phyloP scores from a whole-genome alignment of 1,140 invertebrate genomes.

The Acromyrmex heyeri region DNA sequence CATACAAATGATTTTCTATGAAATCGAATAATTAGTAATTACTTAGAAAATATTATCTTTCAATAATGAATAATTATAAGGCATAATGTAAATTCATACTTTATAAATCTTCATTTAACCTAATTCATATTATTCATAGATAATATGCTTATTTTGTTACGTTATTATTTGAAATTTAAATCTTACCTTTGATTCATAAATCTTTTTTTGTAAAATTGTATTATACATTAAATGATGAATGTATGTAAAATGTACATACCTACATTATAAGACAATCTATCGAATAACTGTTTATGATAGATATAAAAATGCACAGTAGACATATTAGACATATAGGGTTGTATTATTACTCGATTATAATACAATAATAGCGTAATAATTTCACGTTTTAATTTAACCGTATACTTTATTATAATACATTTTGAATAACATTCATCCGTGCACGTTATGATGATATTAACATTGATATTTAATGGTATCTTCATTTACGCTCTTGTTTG shows the following conservation, averaged over 20 bases:
- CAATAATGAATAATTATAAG: slow-evolving; percentile 10
- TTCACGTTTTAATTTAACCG: not conserved
- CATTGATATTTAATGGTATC: not conserved
- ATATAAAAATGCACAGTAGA: not conserved
- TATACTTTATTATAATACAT: slow-evolving; percentile 5
- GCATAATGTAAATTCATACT: not conserved
- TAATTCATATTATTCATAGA: not conserved
- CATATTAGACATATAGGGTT: not conserved
- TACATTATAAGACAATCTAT: not conserved
- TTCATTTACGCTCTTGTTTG: not conserved
- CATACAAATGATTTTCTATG: not conserved
- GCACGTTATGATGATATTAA: not conserved
- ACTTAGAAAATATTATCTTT: not conserved
- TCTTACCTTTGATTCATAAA: not conserved
- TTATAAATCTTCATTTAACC: not conserved
- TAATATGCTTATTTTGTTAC: not conserved
- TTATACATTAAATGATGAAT: not conserved
- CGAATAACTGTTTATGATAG: not conserved
- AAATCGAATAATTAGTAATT: not conserved
- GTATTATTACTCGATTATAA: not conserved
- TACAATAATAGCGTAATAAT: not conserved
- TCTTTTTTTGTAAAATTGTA: not conserved
- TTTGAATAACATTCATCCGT: not conserved
- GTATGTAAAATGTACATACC: not conserved
- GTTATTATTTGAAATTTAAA: slow-evolving; percentile 1